Base-by-base conservation (phyloP, 2,888 invertebrate species). In the Biston betularia region DNA sequence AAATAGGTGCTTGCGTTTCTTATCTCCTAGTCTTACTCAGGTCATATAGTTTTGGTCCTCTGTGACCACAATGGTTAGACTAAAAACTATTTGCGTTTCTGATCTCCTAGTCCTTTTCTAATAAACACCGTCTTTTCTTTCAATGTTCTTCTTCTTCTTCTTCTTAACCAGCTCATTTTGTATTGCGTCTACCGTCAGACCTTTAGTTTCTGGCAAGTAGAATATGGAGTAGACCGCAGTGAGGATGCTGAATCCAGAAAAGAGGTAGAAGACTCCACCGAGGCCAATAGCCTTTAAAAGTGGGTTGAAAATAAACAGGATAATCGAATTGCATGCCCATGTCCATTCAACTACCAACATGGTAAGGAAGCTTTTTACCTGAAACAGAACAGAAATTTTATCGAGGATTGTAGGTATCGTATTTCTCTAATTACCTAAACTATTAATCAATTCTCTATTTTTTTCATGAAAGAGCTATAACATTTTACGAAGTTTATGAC, bases 211-310 rank as follows among this genome's bases (percentile, higher is more conserved):
- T 0, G 89, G 89, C 10, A 84, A 55, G 68, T 70, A 84, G 70
- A 82, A 71, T 3, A 73, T 40, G 1, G 75, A 75, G 72, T 83
- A 87, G 2, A 75, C 62, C 0, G 78, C 78, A 0, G 87, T 82
- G 0, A 80, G 15, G 57, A 88, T 77, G 61, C 87, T 82, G 14
- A 84, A 68, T 0, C n/a, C 45, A 0, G 83, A 79, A 68, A 90
- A 90, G 44, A 88, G 57, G 72, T 87, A 89, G 78, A 90, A 90
- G 4, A 89, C 80, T 0, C 84, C 81, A 0, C 87, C 87, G 44
- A 89, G 72, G 0, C 89, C 89, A 2, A 89, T 75, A 1, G 79
- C 75, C 0, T 75, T 69, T 5, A 86, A 81, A 15, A 89, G 73
- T 0, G 89, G 89, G 45, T 84, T 85, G 79, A 87, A 89, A 65